Evolutionary conservation across 2,113 vertebrate species (phyloP).

Genomic region (Archilochus colubris): DNA sequence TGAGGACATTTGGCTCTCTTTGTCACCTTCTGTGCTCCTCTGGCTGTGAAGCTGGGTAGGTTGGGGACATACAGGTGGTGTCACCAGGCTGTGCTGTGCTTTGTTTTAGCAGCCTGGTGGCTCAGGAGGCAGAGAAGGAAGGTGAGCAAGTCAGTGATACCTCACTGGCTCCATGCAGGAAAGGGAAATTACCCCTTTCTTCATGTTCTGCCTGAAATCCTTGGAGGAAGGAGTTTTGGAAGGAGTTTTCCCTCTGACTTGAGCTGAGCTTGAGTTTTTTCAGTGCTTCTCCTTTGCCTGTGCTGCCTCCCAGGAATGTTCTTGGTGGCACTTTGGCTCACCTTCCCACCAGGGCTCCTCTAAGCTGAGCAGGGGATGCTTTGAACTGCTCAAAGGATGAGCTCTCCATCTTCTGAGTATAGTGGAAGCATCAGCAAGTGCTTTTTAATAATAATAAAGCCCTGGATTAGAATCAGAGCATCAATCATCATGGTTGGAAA

Average conservation of each 20-base stretch:
- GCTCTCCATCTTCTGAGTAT: background rate
- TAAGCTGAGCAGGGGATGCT: accelerated
- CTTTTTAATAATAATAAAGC: background rate
- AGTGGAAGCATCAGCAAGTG: background rate
- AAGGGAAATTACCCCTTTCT: background rate
- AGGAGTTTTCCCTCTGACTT: background rate
- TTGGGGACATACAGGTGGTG: accelerated
- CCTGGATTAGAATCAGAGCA: too few relatives aligned
- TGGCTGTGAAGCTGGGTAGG: background rate
- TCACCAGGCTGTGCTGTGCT: background rate
- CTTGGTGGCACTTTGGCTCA: background rate
- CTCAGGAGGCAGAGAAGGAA: background rate
- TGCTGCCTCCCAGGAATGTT: background rate
- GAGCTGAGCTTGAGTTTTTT: background rate
- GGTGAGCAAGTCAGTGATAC: background rate
- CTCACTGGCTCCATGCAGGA: background rate
- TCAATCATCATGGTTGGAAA: too few relatives aligned
- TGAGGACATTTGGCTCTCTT: background rate
- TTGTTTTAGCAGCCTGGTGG: background rate
- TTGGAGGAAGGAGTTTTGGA: background rate
- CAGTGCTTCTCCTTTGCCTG: background rate
- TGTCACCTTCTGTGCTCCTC: background rate
- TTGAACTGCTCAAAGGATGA: background rate
- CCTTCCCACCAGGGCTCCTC: background rate
- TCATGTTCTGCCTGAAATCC: background rate